phyloP scores from a whole-genome alignment of 1,140 invertebrate genomes.

The Sipha flava region DNA sequence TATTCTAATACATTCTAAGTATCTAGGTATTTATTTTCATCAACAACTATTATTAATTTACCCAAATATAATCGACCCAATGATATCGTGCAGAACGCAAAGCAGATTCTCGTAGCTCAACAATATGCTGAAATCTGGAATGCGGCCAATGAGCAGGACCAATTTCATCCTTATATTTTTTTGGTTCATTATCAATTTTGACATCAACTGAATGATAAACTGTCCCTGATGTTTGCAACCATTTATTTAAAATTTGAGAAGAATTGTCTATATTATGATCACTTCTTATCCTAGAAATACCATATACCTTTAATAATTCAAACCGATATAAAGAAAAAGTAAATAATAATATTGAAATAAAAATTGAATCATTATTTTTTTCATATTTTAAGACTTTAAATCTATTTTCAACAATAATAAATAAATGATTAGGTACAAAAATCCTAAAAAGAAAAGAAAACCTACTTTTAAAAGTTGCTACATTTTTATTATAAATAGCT shows the following conservation, averaged over 20 bases:
- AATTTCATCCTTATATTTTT: conserved; percentile 53
- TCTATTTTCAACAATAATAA: too few species aligned
- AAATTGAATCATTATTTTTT: too few species aligned
- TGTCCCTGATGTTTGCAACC: conserved; percentile 54
- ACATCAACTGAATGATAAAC: conserved; percentile 66
- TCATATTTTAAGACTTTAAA: too few species aligned
- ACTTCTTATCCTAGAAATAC: conserved; percentile 69
- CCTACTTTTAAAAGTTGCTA: too few species aligned
- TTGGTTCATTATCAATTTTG: conserved; percentile 48
- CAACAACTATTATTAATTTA: conserved; percentile 43
- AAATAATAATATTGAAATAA: too few species aligned
- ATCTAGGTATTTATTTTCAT: background rate
- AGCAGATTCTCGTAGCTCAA: conserved; percentile 69
- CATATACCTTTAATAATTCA: too few species aligned
- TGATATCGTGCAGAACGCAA: conserved; percentile 59
- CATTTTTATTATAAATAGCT: too few species aligned
- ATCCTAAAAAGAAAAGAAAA: too few species aligned
- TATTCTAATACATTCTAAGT: too few species aligned
- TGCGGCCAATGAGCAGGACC: conserved; percentile 64
- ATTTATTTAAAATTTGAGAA: conserved; percentile 61
- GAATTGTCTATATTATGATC: conserved; percentile 81
- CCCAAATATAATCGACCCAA: conserved; percentile 81
- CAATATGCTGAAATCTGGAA: conserved; percentile 70
- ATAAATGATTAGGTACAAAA: too few species aligned
- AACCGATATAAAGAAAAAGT: too few species aligned